Conservation (phyloP, 2,113 vertebrate genomes). For the Gasterosteus aculeatus region DNA sequence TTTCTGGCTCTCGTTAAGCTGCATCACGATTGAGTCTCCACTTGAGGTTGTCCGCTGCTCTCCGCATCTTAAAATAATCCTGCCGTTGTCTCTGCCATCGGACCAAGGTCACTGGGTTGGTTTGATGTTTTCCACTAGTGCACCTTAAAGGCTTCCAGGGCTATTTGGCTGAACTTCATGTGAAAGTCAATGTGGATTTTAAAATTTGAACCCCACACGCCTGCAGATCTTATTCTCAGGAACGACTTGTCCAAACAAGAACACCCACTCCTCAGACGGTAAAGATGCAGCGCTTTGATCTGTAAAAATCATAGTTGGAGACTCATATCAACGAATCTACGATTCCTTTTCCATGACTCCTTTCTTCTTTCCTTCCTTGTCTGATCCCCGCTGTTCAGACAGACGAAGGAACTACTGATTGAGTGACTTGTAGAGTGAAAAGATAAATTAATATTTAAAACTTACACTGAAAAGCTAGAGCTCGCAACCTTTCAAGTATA, state of each 20-base stretch:
- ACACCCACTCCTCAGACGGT: neutral
- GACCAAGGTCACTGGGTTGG: constrained; percentile 5
- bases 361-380: neutral
- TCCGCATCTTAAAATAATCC: neutral
- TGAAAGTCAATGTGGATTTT: constrained; percentile 3
- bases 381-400: neutral
- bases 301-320: neutral
- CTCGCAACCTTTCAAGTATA: neutral
- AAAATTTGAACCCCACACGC: neutral
- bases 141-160: constrained; percentile 2
- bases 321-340: neutral
- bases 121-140: constrained; percentile 16
- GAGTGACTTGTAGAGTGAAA: neutral
- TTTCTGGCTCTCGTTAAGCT: neutral
- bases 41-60: neutral
- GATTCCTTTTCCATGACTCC: neutral
- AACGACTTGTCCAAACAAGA: constrained; percentile 18
- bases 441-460: neutral
- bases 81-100: neutral
- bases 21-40: neutral
- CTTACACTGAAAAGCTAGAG: neutral
- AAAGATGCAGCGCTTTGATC: constrained; percentile 4
- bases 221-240: neutral
- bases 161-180: neutral
- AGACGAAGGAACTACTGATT: neutral